A percentile compares a stretch with the other conserved stretches of the same genome.
These are phyloP conservation scores for Enteromius anoplus DNA, from an alignment of 2,797 vertebrate genomes.

Conservation along the genomic window DNA sequence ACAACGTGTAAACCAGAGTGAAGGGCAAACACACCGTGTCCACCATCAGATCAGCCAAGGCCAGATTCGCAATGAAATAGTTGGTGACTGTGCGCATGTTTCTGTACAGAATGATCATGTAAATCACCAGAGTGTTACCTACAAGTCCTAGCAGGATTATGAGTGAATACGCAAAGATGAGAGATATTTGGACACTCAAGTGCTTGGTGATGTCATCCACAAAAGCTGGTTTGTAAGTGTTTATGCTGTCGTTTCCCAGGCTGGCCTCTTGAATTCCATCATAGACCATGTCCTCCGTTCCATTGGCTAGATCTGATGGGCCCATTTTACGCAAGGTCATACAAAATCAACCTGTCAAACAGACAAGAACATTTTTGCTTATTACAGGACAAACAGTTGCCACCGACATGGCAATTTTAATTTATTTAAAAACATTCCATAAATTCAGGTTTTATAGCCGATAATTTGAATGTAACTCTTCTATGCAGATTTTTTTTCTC, in stretches of 20 bases:
- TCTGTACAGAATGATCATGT: constrained; percentile 88
- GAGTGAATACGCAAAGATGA: constrained; percentile 87
- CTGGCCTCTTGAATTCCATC: constrained; percentile 46
- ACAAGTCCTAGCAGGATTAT: constrained; percentile 89
- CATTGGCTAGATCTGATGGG: constrained; percentile 77
- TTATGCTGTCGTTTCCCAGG: constrained; percentile 69
- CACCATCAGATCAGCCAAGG: constrained; percentile 90
- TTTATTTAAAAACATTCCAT: background rate
- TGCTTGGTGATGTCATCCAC: constrained; percentile 89
- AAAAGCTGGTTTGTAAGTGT: constrained; percentile 74
- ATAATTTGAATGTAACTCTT: background rate
- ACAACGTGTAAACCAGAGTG: constrained; percentile 87
- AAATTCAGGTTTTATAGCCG: background rate
- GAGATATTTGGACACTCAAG: constrained; percentile 82
- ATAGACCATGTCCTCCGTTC: constrained; percentile 70
- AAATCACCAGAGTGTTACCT: constrained; percentile 88
- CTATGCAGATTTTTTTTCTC: no score
- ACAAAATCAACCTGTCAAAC: constrained; percentile 36
- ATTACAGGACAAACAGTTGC: background rate
- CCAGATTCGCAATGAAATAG: constrained; percentile 93
- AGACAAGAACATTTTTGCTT: background rate
- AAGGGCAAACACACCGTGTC: constrained; percentile 90
- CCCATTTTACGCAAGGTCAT: constrained; percentile 73
- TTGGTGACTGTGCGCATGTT: constrained; percentile 94
- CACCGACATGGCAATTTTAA: background rate